Base-by-base conservation (phyloP, 2,888 invertebrate species). In the Diarsia mendica region DNA sequence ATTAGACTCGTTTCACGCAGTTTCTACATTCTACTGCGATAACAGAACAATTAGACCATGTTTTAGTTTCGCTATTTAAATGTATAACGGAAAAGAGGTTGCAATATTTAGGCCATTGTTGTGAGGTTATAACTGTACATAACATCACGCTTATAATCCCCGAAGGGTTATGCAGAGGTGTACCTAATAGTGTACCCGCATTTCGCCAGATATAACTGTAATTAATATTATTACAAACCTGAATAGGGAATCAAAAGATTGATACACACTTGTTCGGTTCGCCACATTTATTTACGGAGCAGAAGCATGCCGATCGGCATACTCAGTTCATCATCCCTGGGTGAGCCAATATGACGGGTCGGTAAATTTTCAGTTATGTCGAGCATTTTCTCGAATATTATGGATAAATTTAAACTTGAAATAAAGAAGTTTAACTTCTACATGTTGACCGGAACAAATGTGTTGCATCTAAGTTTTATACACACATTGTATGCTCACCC, bases 11-110 rank as follows among this genome's bases (percentile, higher is more conserved):
- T 15, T 78, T 44, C 53, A 63, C n/a, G 13, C 18, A 11, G n/a
- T 79, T 60, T 33, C 5, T 48, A 48, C 72, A 53, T 44, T 72
- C 28, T 20, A 13, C n/a, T 18, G 3, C 65, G 77, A 78, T 78
- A 78, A 80, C 11, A 20, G n/a, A 61, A 44, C 65, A 66, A 66
- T 61, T 61, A 66, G 20, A 23, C 39, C 44, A 60, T 20, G 66
- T 66, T 61, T 13, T 15, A n/a, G 51, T 60, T 48, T 10, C 3
- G 60, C 44, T 61, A 65, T 79, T 65, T 48, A 39, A 23, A 28
- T 58, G 13, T 58, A 28, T 15, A 49, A 49, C 4, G 28, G 18
- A 28, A 58, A 33, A 28, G 11, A 58, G 8, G 23, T 58, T 15
- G 55, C 55, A 58, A 23, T 58, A 58, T 28, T 28, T 13, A 58